Evolutionary conservation across 1,140 invertebrate species (phyloP), one percentile per base, ranked within the genome.

Genomic region (Heliconius hewitsoni): DNA sequence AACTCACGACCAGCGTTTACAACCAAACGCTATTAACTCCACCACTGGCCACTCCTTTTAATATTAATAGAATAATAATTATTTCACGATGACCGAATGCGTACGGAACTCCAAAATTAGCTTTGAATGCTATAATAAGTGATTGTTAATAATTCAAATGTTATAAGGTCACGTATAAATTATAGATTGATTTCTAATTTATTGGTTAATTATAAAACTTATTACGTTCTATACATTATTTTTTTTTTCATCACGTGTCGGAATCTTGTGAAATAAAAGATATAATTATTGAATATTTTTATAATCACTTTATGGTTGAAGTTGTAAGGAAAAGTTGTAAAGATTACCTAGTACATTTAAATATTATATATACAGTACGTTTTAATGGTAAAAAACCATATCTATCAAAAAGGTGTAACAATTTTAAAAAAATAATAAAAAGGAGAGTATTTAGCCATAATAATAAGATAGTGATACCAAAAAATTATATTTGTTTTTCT

Each of bases 141-240:
- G 78, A 84, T 81, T 84, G 84, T 83, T 83, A 85, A 82, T 85
- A 82, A 86, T 85, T 83, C 80, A 42, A 73, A 74, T 74, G 50
- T 70, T 60, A 66, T 81, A 82, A 88, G 87, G 87, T 85, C 83
- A 81, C 23, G 77, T 78, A 84, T 86, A 84, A 87, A 86, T 86
- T 85, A 86, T 78, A 66, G 60, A 81, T 81, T 79, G 81, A 84
- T 81, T 84, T 81, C 80, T 84, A 79, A 83, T 85, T 81, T 78
- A 76, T 80, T 72, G 77, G 66, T 82, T 71, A 76, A 82, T 84
- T 80, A 84, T 75, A 82, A 66, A 66, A 66, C 23, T 66, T 66
- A 66, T 66, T 30, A 27, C 60, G 60, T 66, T 66, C 23, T 66
- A 66, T 66, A 66, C 3, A 66, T 23, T 6, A 27, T 16, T 66